Base-by-base conservation (phyloP, 92 coral and sea anemone genomes). In the Plumapathes pennacea region DNA sequence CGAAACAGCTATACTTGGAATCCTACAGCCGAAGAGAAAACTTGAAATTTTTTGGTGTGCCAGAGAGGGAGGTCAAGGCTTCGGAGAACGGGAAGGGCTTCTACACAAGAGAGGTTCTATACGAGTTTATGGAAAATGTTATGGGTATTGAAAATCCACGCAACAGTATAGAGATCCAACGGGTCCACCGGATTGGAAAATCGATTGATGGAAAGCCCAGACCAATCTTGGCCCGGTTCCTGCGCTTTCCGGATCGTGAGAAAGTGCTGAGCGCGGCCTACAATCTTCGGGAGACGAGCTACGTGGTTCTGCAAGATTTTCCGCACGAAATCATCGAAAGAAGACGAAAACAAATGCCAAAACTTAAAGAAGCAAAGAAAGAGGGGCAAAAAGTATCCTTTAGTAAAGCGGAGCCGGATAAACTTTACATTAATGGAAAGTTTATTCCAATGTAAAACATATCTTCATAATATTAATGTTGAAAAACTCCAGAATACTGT, bases 241-340 rank as follows among this genome's bases (percentile, higher is more conserved):
- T 56, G 28, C 47, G 47, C 14, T 57, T 23, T 36, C 47, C 24
- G 32, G 63, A 57, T 20, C 8, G 49, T 1, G 48, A 57, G 33
- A 57, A 23, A 23, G 48, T 57, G 5, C 13, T 57, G 49, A 57
- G 32, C 38, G 64, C 64, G 15, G 25, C 37, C 5, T 57, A 38
- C 20, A 43, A 55, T 1, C 45, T 55, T 34, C 62, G 29, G 38
- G 45, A 55, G 21, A 17, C 25, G 0, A 32, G 38, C 14, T 2
- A 34, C 24, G 25, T 21, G 38, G 62, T 36, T 21, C 31, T 55
- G n/a, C 45, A 55, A 55, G 62, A 55, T 34, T 34, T 9, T 34
- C 62, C 47, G 29, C 62, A 55, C 22, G 47, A 55, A 36, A 55
- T 21, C 24, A 55, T 55, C n/a, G 62, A 55, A 31, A 4, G 62